Percentiles rank a stretch among this genome's conserved stretches.
Conservation (phyloP, 1,140 invertebrate genomes). For the Uloborus diversus region DNA sequence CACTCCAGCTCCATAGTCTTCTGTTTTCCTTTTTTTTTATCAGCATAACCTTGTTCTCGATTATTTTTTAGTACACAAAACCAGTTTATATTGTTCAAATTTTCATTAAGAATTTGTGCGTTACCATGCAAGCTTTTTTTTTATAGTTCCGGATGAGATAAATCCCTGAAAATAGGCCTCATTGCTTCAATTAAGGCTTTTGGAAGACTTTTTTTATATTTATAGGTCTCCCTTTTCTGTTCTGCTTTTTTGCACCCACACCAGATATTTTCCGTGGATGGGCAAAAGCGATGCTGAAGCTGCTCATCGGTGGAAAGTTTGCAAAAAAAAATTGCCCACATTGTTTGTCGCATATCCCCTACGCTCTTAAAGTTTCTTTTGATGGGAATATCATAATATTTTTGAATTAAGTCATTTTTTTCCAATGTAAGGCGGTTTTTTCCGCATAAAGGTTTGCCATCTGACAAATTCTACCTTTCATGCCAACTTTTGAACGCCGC, state of each 20-base stretch:
- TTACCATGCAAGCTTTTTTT: slow-evolving; percentile 11
- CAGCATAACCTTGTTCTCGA: too few relatives aligned
- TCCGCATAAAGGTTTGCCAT: slow-evolving; percentile 1
- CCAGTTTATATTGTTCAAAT: slow-evolving; percentile 24
- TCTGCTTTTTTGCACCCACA: slow-evolving; percentile 2
- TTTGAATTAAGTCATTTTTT: not conserved
- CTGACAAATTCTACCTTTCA: not conserved
- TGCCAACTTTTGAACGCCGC: not conserved
- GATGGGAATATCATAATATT: slow-evolving; percentile 4
- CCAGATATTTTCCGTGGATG: not conserved
- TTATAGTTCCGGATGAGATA: not conserved
- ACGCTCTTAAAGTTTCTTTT: not conserved
- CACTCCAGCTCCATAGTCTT: too few relatives aligned
- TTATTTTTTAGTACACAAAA: slow-evolving; percentile 7
- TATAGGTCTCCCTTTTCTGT: not conserved
- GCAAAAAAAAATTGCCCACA: slow-evolving; percentile 17
- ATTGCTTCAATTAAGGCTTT: slow-evolving; percentile 10
- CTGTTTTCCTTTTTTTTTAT: too few relatives aligned
- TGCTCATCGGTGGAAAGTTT: not conserved
- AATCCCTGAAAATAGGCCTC: not conserved
- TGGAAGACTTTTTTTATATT: slow-evolving; percentile 4
- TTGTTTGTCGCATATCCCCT: not conserved
- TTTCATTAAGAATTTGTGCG: slow-evolving; percentile 29
- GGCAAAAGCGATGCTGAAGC: slow-evolving; percentile 17
- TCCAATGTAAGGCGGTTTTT: not conserved